These are phyloP conservation scores for Phaethornis superciliosus DNA, from an alignment of 2,113 vertebrate genomes.

Conservation along the genomic window DNA sequence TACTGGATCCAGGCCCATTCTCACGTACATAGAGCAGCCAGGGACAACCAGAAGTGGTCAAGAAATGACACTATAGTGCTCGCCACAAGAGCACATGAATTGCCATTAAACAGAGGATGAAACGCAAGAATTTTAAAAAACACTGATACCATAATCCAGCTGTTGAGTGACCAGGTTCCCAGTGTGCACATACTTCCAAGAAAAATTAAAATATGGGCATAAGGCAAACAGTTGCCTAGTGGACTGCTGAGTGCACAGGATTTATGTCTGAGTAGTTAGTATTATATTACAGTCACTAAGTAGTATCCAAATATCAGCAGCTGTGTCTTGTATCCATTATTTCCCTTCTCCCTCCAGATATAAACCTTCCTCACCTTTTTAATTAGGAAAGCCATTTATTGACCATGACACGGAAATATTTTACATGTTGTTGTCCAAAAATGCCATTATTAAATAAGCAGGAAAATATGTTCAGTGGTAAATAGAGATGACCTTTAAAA, in stretches of 20 bases:
- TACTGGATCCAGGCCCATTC: slow-evolving; percentile 53
- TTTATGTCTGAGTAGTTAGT: slow-evolving; percentile 44
- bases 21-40: background rate
- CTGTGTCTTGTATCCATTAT: slow-evolving; percentile 50
- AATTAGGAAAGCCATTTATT: slow-evolving; percentile 64
- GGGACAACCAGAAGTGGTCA: background rate
- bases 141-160: slow-evolving; percentile 8
- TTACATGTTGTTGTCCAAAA: slow-evolving; percentile 55
- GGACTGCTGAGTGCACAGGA: slow-evolving; percentile 12
- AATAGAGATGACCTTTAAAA: slow-evolving; percentile 59
- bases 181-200: background rate
- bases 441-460: slow-evolving; percentile 48
- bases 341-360: slow-evolving; percentile 50
- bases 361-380: slow-evolving; percentile 62
- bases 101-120: background rate
- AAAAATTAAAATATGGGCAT: slow-evolving; percentile 38
- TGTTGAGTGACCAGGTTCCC: slow-evolving; percentile 26
- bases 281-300: slow-evolving; percentile 59
- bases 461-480: slow-evolving; percentile 40
- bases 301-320: slow-evolving; percentile 59
- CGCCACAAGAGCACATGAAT: background rate
- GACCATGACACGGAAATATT: slow-evolving; percentile 38
- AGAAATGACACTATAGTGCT: background rate
- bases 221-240: slow-evolving; percentile 15
- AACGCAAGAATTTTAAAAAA: background rate